Percentiles rank a stretch among this genome's conserved stretches.
Evolutionary conservation across 1,140 invertebrate species (phyloP).

Genomic region (Papilio polyxenes): DNA sequence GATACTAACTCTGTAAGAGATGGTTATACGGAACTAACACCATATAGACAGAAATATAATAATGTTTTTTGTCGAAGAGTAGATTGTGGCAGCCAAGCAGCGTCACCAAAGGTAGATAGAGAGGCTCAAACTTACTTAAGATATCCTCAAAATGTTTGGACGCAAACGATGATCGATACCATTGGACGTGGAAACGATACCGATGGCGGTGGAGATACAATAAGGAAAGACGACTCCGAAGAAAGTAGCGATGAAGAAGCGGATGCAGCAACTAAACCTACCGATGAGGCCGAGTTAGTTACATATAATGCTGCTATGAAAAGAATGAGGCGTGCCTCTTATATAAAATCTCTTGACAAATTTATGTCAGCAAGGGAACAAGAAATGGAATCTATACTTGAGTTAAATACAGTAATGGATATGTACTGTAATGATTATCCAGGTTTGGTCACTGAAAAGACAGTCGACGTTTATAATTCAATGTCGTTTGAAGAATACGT

Average conservation of each 20-base stretch:
- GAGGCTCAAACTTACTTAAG: conserved; percentile 84
- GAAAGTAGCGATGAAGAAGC: conserved; percentile 62
- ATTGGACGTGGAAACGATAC: conserved; percentile 65
- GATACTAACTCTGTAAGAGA: conserved; percentile 82
- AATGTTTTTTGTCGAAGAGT: conserved; percentile 82
- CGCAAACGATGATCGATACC: conserved; percentile 81
- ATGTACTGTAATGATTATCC: conserved; percentile 85
- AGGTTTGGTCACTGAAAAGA: conserved; percentile 76
- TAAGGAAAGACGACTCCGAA: conserved; percentile 43
- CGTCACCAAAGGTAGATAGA: conserved; percentile 66
- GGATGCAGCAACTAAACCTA: conserved; percentile 46
- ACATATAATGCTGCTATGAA: conserved; percentile 61
- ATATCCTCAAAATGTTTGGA: conserved; percentile 85
- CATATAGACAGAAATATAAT: conserved; percentile 81
- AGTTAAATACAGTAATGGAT: conserved; percentile 83
- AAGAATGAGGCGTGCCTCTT: conserved; percentile 67
- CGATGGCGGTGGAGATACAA: conserved; percentile 59
- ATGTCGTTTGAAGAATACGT: conserved; percentile 82
- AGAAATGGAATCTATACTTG: conserved; percentile 73
- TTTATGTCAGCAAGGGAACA: conserved; percentile 54
- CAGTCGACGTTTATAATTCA: conserved; percentile 60
- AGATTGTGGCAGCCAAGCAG: conserved; percentile 80
- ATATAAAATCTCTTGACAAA: conserved; percentile 66
- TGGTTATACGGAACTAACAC: conserved; percentile 84
- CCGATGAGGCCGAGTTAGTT: conserved; percentile 61